phyloP scores from a whole-genome alignment of 2,113 vertebrate genomes.

The Calonectris borealis region DNA sequence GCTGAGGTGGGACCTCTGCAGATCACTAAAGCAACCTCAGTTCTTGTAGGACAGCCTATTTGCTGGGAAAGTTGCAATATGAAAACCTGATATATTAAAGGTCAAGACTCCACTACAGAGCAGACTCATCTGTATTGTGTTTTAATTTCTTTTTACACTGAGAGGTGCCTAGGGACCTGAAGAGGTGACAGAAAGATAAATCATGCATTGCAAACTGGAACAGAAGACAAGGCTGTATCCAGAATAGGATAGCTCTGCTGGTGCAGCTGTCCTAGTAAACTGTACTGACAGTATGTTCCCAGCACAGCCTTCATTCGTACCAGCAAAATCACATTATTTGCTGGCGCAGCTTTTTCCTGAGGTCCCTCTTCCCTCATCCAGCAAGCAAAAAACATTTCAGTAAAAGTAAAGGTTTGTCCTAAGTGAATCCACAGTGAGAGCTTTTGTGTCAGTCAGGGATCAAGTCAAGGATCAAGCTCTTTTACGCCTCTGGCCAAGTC shows the following conservation, averaged over 20 bases:
- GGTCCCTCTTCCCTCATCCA: background rate
- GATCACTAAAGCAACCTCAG: background rate
- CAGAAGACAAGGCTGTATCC: conserved; percentile 23
- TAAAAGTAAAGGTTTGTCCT: background rate
- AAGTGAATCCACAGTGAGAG: background rate
- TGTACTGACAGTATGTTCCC: background rate
- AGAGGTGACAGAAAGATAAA: conserved; percentile 59
- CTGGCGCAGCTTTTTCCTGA: conserved; percentile 21
- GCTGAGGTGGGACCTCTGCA: background rate
- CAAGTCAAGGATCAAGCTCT: background rate
- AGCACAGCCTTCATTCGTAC: background rate
- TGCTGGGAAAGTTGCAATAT: conserved; percentile 15
- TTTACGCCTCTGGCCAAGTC: background rate
- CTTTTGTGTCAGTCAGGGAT: background rate
- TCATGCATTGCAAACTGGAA: conserved; percentile 36
- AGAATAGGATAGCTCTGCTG: background rate
- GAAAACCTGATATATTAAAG: conserved; percentile 60
- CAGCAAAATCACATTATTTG: background rate
- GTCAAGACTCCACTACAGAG: conserved; percentile 52
- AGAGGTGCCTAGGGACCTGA: conserved; percentile 30
- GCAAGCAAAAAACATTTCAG: background rate
- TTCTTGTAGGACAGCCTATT: background rate
- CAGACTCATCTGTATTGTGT: conserved; percentile 49
- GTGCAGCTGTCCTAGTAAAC: conserved; percentile 15
- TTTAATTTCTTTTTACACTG: conserved; percentile 55